phyloP scores from a whole-genome alignment of 2,113 vertebrate species.

The Gorilla gorilla region DNA sequence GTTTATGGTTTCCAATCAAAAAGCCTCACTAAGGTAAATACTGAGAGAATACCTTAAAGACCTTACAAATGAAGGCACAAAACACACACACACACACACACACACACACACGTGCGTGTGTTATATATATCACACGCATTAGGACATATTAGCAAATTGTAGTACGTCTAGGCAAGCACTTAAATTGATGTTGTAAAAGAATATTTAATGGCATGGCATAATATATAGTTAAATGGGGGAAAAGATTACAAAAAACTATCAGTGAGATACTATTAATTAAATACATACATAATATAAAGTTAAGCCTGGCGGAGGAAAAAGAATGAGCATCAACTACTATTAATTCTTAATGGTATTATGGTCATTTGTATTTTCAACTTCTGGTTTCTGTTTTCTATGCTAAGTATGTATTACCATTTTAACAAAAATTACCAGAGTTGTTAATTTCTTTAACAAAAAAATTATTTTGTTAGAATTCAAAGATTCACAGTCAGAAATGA shows the following conservation, averaged over 20 bases:
- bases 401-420: conserved; percentile 1
- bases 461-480: neutral
- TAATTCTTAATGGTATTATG: neutral
- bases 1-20: neutral
- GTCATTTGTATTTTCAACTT: neutral
- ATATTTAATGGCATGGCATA: neutral
- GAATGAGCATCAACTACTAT: neutral
- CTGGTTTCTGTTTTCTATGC: neutral
- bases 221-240: neutral
- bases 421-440: neutral
- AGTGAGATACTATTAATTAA: conserved; percentile 1
- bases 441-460: neutral
- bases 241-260: neutral
- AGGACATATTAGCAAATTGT: neutral
- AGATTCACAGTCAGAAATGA: neutral
- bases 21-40: neutral
- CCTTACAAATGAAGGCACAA: neutral
- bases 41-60: neutral
- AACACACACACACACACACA: neutral
- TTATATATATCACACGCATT: neutral
- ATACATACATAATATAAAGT: neutral
- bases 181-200: neutral
- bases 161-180: neutral
- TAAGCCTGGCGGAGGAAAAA: neutral
- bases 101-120: no score